Evolutionary conservation across 2,797 vertebrate genomes (phyloP).

Genomic region (Brotula barbata): DNA sequence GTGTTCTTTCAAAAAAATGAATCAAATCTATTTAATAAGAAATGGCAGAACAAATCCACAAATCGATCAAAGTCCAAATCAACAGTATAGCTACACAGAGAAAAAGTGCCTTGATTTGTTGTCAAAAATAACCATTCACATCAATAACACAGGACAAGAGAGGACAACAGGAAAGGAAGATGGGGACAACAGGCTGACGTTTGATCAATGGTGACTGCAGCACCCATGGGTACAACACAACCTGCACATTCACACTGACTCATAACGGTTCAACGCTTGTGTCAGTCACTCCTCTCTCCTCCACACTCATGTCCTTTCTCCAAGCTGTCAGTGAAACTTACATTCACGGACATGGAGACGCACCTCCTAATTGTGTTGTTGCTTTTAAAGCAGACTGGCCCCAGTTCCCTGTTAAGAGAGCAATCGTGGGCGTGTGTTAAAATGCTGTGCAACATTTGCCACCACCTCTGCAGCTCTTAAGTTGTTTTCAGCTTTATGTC

Average conservation of each 20-base stretch:
- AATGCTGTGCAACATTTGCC: conserved; percentile 21
- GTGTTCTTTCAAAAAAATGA: conserved; percentile 6
- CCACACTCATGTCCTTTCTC: conserved; percentile 17
- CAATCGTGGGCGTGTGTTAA: conserved; percentile 28
- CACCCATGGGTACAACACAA: conserved; percentile 47
- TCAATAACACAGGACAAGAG: conserved; percentile 38
- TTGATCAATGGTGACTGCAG: conserved; percentile 61
- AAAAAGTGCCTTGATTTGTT: conserved; percentile 25
- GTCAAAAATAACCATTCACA: conserved; percentile 35
- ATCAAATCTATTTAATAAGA: neutral
- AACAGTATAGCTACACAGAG: neutral
- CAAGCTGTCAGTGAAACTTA: conserved; percentile 30
- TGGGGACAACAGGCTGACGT: conserved; percentile 54
- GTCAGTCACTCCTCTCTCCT: conserved; percentile 40
- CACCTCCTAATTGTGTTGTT: conserved; percentile 25
- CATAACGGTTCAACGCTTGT: conserved; percentile 31
- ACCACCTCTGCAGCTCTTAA: conserved; percentile 27
- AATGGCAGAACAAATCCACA: neutral
- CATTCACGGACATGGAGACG: conserved; percentile 28
- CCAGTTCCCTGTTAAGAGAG: conserved; percentile 25
- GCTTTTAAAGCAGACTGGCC: conserved; percentile 42
- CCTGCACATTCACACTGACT: conserved; percentile 57
- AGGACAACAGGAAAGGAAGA: conserved; percentile 35
- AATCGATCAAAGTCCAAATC: conserved; percentile 10
- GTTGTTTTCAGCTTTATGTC: conserved; percentile 8